These are phyloP conservation scores for Amblyopsis rosae DNA, from an alignment of 2,113 vertebrate genomes.

Conservation along the genomic window DNA sequence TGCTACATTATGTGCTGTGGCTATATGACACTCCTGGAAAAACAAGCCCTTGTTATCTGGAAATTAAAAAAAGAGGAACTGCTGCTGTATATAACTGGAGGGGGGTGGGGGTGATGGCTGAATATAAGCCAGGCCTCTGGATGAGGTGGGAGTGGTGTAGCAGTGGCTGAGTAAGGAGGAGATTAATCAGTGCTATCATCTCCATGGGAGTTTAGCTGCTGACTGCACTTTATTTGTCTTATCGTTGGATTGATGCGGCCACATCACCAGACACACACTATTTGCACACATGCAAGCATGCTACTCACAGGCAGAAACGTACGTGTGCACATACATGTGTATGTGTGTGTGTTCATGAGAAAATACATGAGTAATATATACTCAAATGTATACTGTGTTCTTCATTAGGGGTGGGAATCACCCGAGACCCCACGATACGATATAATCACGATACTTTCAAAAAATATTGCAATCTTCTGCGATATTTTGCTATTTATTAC, in stretches of 20 bases:
- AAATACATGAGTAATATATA: not conserved
- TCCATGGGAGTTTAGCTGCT: conserved; percentile 63
- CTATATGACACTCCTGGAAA: conserved; percentile 57
- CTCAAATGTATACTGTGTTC: too few relatives aligned
- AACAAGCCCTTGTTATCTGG: conserved; percentile 69
- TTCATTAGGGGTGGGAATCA: too few relatives aligned
- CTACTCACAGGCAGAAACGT: not conserved
- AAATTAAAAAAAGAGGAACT: conserved; percentile 68
- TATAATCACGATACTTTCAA: too few relatives aligned
- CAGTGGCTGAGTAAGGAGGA: conserved; percentile 63
- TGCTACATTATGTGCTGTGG: conserved; percentile 40
- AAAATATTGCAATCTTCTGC: too few relatives aligned
- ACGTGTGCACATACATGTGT: not conserved
- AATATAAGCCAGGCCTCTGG: conserved; percentile 32
- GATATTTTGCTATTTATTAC: too few relatives aligned
- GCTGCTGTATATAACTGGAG: conserved; percentile 62
- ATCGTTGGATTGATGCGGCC: conserved; percentile 59
- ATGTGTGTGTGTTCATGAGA: not conserved
- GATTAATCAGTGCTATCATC: conserved; percentile 78
- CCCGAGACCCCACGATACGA: too few relatives aligned
- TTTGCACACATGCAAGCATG: conserved; percentile 8
- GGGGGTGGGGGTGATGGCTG: conserved; percentile 43
- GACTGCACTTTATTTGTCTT: conserved; percentile 67
- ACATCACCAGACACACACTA: conserved; percentile 40
- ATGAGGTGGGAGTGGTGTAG: conserved; percentile 30